Evolutionary conservation across 2,888 invertebrate species (phyloP).

Genomic region (Eristalis pertinax): DNA sequence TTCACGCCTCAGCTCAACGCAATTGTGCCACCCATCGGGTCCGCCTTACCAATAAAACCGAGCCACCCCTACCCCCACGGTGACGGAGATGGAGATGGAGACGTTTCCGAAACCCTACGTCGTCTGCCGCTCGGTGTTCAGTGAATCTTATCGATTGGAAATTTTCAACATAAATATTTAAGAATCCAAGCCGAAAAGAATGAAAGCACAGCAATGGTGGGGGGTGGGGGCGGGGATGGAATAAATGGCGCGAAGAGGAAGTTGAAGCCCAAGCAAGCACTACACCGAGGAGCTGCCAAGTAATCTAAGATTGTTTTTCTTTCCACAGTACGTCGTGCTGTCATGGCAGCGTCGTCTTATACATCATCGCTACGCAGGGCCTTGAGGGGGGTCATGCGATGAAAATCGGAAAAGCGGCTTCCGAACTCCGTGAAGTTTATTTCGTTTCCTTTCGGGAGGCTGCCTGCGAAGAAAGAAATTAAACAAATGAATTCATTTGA

Average conservation of each 20-base stretch:
- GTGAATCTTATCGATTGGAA: constrained; percentile 50
- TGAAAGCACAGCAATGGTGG: background rate
- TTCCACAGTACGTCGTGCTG: background rate
- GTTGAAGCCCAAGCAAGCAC: background rate
- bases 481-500: constrained; percentile 63
- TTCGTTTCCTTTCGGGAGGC: background rate
- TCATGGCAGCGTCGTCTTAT: constrained; percentile 26
- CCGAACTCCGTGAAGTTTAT: constrained; percentile 23
- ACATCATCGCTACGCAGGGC: constrained; percentile 4
- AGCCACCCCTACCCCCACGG: background rate
- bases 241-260: constrained; percentile 43
- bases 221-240: background rate
- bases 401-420: constrained; percentile 42
- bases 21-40: background rate
- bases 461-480: constrained; percentile 29
- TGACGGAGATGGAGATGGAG: background rate
- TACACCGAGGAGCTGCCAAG: background rate
- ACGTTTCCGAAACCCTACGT: constrained; percentile 19
- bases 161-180: constrained; percentile 16
- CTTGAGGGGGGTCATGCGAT: background rate
- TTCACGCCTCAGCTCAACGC: constrained; percentile 5
- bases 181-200: constrained; percentile 5
- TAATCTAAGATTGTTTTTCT: constrained; percentile 6
- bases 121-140: background rate
- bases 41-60: constrained; percentile 31